A percentile compares a stretch with the other conserved stretches of the same genome.
These are phyloP conservation scores for Drosophila suzukii DNA, from an alignment of 1,140 invertebrate species.

Conservation along the genomic window DNA sequence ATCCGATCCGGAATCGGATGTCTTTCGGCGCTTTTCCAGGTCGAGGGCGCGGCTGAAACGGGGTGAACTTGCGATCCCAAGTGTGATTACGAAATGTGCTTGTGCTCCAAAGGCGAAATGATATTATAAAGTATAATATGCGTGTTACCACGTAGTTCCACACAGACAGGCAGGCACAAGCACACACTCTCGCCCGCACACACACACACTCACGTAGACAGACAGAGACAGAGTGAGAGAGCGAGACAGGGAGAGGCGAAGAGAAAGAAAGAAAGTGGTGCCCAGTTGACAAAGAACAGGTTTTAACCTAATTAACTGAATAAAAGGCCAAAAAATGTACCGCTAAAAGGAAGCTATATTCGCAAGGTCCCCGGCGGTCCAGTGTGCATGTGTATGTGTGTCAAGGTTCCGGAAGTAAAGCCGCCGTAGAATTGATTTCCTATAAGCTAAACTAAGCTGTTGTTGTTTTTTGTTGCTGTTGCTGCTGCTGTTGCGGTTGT, in stretches of 20 bases:
- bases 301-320: constrained; percentile 76
- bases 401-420: constrained; percentile 60
- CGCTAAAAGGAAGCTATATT: constrained; percentile 15
- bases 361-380: constrained; percentile 12
- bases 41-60: constrained; percentile 60
- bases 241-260: background rate
- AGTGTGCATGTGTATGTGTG: constrained; percentile 50
- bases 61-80: constrained; percentile 53
- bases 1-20: constrained; percentile 4
- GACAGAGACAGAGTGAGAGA: constrained; percentile 13
- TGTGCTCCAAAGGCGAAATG: constrained; percentile 34
- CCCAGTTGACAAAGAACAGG: constrained; percentile 77
- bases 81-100: constrained; percentile 72
- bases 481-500: constrained; percentile 4
- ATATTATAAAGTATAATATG: constrained; percentile 69
- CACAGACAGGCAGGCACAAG: constrained; percentile 29
- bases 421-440: constrained; percentile 43
- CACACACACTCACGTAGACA: constrained; percentile 12
- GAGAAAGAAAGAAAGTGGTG: constrained; percentile 73
- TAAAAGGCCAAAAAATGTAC: constrained; percentile 43
- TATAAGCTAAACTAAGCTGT: constrained; percentile 25
- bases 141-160: constrained; percentile 77
- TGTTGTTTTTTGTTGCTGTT: constrained; percentile 7
- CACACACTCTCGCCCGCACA: constrained; percentile 19
- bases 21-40: constrained; percentile 5